These are phyloP conservation scores for Drosophila arawakana DNA, from an alignment of 1,140 invertebrate species.

Conservation along the genomic window DNA sequence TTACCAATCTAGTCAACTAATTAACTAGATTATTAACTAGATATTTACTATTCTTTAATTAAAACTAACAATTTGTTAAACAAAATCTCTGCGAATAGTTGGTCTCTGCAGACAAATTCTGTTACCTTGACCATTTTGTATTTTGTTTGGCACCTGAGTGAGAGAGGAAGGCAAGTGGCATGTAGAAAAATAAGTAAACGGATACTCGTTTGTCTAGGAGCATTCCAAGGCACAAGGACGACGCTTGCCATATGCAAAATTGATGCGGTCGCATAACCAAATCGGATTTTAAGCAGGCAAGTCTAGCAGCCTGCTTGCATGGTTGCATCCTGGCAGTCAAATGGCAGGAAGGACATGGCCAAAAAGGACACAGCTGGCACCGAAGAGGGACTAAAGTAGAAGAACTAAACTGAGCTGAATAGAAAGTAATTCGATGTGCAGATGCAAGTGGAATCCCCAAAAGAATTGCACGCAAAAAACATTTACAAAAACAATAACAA, in stretches of 20 bases:
- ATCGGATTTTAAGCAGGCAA: slow-evolving; percentile 33
- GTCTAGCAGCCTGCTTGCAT: background rate
- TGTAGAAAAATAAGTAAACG: slow-evolving; percentile 3
- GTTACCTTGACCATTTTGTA: background rate
- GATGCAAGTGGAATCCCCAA: slow-evolving; percentile 49
- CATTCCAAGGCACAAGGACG: slow-evolving; percentile 36
- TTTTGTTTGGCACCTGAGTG: background rate
- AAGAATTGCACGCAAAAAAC: slow-evolving; percentile 33
- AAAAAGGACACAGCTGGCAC: slow-evolving; percentile 34
- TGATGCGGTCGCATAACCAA: slow-evolving; percentile 50
- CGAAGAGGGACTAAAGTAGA: background rate
- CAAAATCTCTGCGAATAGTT: too few relatives aligned
- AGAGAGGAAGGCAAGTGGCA: slow-evolving; percentile 10
- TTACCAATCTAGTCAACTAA: too few relatives aligned
- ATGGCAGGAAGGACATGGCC: slow-evolving; percentile 17
- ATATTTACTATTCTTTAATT: too few relatives aligned
- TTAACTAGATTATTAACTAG: too few relatives aligned
- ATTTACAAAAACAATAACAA: slow-evolving; percentile 6
- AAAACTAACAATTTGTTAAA: too few relatives aligned
- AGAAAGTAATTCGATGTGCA: slow-evolving; percentile 61
- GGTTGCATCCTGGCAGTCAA: slow-evolving; percentile 12
- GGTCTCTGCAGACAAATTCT: background rate
- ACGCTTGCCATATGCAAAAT: slow-evolving; percentile 44
- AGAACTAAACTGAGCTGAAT: slow-evolving; percentile 19
- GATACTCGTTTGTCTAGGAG: slow-evolving; percentile 7